These are phyloP conservation scores for Meandrusa payeni DNA, from an alignment of 2,888 invertebrate species.

Conservation along the genomic window DNA sequence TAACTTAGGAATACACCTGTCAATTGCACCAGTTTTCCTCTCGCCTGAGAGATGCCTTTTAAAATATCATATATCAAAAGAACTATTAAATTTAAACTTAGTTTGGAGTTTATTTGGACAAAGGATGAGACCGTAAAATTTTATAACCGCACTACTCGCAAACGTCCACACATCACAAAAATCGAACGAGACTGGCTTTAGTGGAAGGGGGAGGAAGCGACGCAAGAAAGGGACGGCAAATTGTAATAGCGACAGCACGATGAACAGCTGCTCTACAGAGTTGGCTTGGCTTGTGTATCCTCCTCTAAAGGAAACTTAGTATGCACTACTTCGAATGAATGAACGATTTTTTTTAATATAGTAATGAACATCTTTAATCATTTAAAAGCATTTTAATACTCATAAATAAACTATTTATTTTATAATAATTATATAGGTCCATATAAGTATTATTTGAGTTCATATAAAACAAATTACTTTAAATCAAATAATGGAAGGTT, in stretches of 20 bases:
- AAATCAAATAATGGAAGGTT: too few species aligned
- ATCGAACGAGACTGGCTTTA: slow-evolving; percentile 74
- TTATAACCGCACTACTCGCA: slow-evolving; percentile 37
- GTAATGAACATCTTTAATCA: too few species aligned
- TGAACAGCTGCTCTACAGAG: slow-evolving; percentile 61
- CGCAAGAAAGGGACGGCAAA: slow-evolving; percentile 50
- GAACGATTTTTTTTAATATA: too few species aligned
- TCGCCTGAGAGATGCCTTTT: slow-evolving; percentile 26
- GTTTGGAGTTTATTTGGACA: slow-evolving; percentile 61
- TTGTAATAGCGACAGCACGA: slow-evolving; percentile 67
- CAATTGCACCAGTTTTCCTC: slow-evolving; percentile 46
- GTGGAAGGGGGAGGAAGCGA: slow-evolving; percentile 40
- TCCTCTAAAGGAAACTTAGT: slow-evolving; percentile 21
- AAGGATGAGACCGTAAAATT: slow-evolving; percentile 69
- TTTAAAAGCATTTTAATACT: too few species aligned
- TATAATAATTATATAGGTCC: too few species aligned
- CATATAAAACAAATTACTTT: too few species aligned
- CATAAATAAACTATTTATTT: too few species aligned
- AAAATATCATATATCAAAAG: slow-evolving; percentile 11
- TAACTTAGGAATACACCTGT: slow-evolving; percentile 50
- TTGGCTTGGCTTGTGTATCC: slow-evolving; percentile 32
- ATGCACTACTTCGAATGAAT: slow-evolving; percentile 9
- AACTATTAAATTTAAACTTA: slow-evolving; percentile 29
- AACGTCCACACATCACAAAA: slow-evolving; percentile 59
- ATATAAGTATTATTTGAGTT: too few species aligned